Conservation (phyloP, 1,140 invertebrate species). For the Drosophila sulfurigaster region DNA sequence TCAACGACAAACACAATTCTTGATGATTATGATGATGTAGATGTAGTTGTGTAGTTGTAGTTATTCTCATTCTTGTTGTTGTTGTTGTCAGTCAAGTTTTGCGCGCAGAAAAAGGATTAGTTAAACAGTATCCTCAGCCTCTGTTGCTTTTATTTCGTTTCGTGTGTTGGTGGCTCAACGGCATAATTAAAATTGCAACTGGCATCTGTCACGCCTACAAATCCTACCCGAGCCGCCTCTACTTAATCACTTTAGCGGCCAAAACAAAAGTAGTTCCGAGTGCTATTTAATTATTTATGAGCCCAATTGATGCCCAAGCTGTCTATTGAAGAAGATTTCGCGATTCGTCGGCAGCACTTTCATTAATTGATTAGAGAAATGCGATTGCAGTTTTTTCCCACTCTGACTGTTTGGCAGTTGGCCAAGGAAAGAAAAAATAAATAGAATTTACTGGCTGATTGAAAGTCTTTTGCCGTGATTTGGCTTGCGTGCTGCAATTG, state of each 20-base stretch:
- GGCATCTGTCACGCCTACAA: conserved; percentile 13
- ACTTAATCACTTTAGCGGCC: conserved; percentile 25
- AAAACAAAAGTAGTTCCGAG: neutral
- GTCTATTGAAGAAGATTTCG: conserved; percentile 16
- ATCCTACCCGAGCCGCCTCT: neutral
- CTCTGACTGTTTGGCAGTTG: conserved; percentile 23
- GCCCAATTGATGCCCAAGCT: neutral
- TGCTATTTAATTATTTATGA: conserved; percentile 47
- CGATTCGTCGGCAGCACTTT: conserved; percentile 26
- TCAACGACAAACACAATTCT: conserved; percentile 44
- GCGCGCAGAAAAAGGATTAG: conserved; percentile 30
- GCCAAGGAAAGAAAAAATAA: conserved; percentile 35
- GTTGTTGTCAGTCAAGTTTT: conserved; percentile 21
- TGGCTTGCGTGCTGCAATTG: conserved; percentile 41
- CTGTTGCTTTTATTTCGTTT: neutral
- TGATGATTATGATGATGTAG: conserved; percentile 50
- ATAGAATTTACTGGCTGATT: conserved; percentile 36
- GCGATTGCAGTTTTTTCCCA: conserved; percentile 23
- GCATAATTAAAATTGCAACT: conserved; percentile 49
- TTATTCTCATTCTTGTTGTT: conserved; percentile 21
- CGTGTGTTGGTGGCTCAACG: neutral
- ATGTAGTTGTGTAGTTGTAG: conserved; percentile 44
- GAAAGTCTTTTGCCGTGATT: conserved; percentile 41
- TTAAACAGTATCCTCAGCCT: neutral
- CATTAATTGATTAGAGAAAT: conserved; percentile 51